Percentiles rank a stretch among this genome's conserved stretches.
phyloP scores from a whole-genome alignment of 64 coral and sea anemone species.

The Hydrozoanthus tunicans region DNA sequence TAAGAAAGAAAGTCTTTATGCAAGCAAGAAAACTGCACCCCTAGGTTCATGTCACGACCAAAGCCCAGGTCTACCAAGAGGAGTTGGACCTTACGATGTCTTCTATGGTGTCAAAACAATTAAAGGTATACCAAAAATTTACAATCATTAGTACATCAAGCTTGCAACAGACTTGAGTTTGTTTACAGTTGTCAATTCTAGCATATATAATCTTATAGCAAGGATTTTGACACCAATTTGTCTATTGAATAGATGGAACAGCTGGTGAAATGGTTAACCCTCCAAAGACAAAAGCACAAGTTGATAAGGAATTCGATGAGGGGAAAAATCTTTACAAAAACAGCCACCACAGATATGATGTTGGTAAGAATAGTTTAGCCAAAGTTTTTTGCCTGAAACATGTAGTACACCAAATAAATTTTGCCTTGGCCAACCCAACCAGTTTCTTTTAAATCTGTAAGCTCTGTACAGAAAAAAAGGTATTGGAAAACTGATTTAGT shows the following conservation, averaged over 20 bases:
- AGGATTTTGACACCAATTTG: too few species aligned
- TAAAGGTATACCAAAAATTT: constrained; percentile 66
- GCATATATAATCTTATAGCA: neutral
- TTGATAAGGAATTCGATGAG: constrained; percentile 68
- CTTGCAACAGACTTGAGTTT: neutral
- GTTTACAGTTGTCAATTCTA: too few species aligned
- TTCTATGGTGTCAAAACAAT: constrained; percentile 94
- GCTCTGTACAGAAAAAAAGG: too few species aligned
- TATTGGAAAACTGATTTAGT: too few species aligned
- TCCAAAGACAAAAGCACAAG: constrained; percentile 75
- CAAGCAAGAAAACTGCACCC: constrained; percentile 84
- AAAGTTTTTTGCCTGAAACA: too few species aligned
- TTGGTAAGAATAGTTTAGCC: constrained; percentile 64
- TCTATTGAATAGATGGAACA: constrained; percentile 73
- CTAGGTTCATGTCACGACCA: constrained; percentile 89
- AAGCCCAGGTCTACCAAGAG: constrained; percentile 71
- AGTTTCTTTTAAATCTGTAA: too few species aligned
- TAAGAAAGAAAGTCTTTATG: constrained; percentile 90
- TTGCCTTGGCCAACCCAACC: too few species aligned
- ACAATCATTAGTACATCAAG: neutral
- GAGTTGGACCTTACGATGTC: constrained; percentile 77
- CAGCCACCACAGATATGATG: constrained; percentile 95
- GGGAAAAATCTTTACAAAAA: constrained; percentile 95
- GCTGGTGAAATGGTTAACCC: constrained; percentile 96
- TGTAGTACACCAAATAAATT: too few species aligned